Conservation (phyloP, 2,888 invertebrate species). For the Watsonalla cultraria region DNA sequence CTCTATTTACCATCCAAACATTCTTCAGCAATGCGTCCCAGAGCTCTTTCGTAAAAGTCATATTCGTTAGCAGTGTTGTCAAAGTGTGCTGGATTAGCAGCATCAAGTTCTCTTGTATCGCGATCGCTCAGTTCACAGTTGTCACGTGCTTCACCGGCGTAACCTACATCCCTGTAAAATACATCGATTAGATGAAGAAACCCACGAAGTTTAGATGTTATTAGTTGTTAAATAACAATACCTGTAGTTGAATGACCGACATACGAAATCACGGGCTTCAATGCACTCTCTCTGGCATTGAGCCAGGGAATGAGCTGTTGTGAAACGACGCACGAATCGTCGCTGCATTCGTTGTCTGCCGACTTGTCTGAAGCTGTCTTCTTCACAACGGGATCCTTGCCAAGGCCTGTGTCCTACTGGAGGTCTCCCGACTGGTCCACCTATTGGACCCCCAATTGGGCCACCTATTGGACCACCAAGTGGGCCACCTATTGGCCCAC, state of each 20-base stretch:
- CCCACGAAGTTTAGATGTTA: neutral
- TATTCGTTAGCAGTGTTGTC: conserved; percentile 88
- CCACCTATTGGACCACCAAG: conserved; percentile 52
- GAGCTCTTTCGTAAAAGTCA: conserved; percentile 90
- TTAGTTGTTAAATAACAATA: conserved; percentile 38
- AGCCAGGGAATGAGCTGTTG: conserved; percentile 84
- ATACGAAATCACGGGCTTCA: conserved; percentile 89
- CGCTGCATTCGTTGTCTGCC: conserved; percentile 89
- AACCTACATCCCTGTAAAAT: conserved; percentile 76
- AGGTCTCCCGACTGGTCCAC: conserved; percentile 48
- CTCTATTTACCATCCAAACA: conserved; percentile 88
- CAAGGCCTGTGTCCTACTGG: conserved; percentile 56
- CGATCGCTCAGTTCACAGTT: conserved; percentile 95
- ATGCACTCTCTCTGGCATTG: conserved; percentile 92
- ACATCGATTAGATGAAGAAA: conserved; percentile 10
- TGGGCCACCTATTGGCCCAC: conserved; percentile 36
- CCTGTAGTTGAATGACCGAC: conserved; percentile 93
- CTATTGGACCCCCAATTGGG: conserved; percentile 50
- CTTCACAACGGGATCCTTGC: conserved; percentile 85
- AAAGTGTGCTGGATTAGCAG: conserved; percentile 91
- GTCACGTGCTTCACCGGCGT: conserved; percentile 81
- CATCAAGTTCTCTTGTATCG: conserved; percentile 89
- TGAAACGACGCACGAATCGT: conserved; percentile 85
- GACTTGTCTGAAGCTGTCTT: conserved; percentile 90
- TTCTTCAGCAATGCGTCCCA: conserved; percentile 85